Evolutionary conservation across 2,888 invertebrate species (phyloP).

Genomic region (Melanotus villosus): DNA sequence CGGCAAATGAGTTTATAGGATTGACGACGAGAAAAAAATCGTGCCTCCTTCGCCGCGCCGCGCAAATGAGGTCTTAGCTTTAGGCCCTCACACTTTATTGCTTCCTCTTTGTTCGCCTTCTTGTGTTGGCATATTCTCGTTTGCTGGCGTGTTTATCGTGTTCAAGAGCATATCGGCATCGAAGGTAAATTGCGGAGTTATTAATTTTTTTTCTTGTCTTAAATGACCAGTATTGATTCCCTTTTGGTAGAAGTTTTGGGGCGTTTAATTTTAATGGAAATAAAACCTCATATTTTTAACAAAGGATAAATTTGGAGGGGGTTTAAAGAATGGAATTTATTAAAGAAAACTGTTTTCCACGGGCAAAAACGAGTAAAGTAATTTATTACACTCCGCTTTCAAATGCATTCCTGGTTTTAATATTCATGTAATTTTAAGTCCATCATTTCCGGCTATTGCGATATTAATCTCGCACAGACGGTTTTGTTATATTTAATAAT

Average conservation of each 20-base stretch:
- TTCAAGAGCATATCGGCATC: conserved; percentile 5
- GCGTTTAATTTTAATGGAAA: not conserved
- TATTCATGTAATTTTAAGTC: conserved; percentile 39
- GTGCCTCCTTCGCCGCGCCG: conserved; percentile 20
- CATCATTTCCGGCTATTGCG: conserved; percentile 41
- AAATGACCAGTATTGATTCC: not conserved
- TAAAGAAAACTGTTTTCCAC: not conserved
- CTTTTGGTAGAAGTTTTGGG: not conserved
- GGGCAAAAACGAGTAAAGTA: conserved; percentile 31
- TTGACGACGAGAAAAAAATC: conserved; percentile 21
- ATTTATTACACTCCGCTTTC: conserved; percentile 41
- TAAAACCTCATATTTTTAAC: not conserved
- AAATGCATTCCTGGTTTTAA: conserved; percentile 39
- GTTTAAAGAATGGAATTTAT: not conserved
- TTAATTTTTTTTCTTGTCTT: not conserved
- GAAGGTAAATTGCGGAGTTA: conserved; percentile 24
- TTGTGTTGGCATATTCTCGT: conserved; percentile 12
- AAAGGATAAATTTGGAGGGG: not conserved
- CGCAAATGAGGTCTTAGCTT: conserved; percentile 26
- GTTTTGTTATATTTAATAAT: conserved; percentile 45
- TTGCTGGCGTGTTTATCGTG: conserved; percentile 16
- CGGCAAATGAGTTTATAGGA: conserved; percentile 23
- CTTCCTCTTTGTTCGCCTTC: conserved; percentile 19
- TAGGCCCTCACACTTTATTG: conserved; percentile 24
- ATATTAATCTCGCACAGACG: conserved; percentile 41